Evolutionary conservation across 2,113 vertebrate species (phyloP), one percentile per base, ranked within the genome.

Genomic region (Oreochromis aureus): DNA sequence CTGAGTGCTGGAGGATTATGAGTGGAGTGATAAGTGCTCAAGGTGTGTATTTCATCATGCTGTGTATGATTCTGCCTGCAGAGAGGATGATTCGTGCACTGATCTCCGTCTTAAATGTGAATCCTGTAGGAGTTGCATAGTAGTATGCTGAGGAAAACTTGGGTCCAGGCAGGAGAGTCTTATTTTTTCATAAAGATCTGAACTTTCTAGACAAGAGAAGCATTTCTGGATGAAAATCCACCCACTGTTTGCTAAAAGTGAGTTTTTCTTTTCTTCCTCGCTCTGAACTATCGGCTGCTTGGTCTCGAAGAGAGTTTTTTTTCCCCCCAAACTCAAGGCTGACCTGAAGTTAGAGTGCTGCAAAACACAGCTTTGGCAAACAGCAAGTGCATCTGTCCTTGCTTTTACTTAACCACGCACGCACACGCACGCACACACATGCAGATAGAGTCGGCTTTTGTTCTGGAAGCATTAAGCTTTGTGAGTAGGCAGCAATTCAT

Each of bases 401-500:
- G 30, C 89, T 87, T 92, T 87, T 87, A 24, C 91, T 90, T 81
- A 53, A 90, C 86, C 90, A 93, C 85, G 22, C 93, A 89, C 80
- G 24, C 82, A 46, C 46, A 59, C 44, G 15, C 41, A 76, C 41
- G 8, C 71, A 32, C 73, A 53, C 44, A 19, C 73, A 51, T 48
- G 44, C 73, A 93, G 55, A 92, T n/a, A 86, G 56, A 93, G 82
- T 22, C 61, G 16, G 85, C 85, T 92, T 93, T 93, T 93, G 93
- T 94, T 93, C 71, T 82, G 86, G 58, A 87, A 91, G 90, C 92
- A 82, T 89, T 85, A 89, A 61, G 86, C 84, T 85, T 86, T 79
- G 90, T 93, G 91, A 92, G 92, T 94, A 92, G 93, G 94, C 92
- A 92, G 93, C 85, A 44, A 87, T 83, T 89, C 66, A 91, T 91